These are phyloP conservation scores for Euplexia lucipara DNA, from an alignment of 2,888 invertebrate species.

Conservation along the genomic window DNA sequence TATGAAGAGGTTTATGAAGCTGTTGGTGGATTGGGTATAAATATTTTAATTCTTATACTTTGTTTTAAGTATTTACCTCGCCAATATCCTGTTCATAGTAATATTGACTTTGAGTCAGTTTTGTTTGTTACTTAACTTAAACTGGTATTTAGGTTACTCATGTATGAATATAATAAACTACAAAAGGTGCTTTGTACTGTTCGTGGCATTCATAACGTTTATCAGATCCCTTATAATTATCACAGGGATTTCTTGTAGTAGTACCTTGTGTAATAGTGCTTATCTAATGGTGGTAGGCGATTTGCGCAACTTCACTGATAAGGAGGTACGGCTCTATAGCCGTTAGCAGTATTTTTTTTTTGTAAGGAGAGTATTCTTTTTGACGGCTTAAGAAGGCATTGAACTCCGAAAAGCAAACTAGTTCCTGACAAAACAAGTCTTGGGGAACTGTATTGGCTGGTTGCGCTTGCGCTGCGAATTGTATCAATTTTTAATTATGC, in stretches of 20 bases:
- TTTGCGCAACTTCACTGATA: constrained; percentile 65
- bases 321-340: constrained; percentile 59
- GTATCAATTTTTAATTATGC: constrained; percentile 59
- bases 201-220: constrained; percentile 43
- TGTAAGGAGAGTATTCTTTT: constrained; percentile 48
- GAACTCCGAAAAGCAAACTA: constrained; percentile 86
- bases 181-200: constrained; percentile 31
- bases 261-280: constrained; percentile 62
- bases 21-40: constrained; percentile 84
- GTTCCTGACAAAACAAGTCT: constrained; percentile 80
- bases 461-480: constrained; percentile 59
- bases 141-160: constrained; percentile 34
- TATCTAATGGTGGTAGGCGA: constrained; percentile 66
- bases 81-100: constrained; percentile 20
- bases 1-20: constrained; percentile 86
- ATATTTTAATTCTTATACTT: constrained; percentile 26
- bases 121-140: constrained; percentile 37
- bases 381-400: constrained; percentile 74
- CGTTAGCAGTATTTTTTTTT: constrained; percentile 37
- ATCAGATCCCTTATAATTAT: constrained; percentile 32
- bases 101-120: constrained; percentile 41
- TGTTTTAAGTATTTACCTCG: neutral
- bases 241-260: constrained; percentile 52
- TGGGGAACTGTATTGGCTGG: constrained; percentile 67
- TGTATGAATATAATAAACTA: constrained; percentile 26